A percentile compares a stretch with the other conserved stretches of the same genome.
Evolutionary conservation across 2,888 invertebrate genomes (phyloP).

Genomic region (Meta bourneti): DNA sequence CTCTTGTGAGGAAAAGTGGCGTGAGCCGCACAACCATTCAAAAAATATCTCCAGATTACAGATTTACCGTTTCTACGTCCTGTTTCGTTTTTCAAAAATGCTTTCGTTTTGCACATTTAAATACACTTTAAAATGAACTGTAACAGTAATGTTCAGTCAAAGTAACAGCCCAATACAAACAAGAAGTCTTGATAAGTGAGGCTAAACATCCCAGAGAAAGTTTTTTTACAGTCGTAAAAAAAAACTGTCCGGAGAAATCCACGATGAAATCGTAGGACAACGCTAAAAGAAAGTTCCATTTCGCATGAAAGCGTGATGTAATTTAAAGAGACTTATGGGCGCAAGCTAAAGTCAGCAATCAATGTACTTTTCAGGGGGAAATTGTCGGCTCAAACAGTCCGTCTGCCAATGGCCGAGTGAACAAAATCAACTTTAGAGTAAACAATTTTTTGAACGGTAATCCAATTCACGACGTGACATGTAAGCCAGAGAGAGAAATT

Average conservation of each 20-base stretch:
- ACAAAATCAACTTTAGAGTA: neutral
- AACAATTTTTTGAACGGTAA: neutral
- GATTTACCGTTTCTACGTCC: too few relatives aligned
- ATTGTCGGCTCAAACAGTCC: neutral
- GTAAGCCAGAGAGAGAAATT: neutral
- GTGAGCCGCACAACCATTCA: too few relatives aligned
- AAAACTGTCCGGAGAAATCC: neutral
- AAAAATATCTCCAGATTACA: too few relatives aligned
- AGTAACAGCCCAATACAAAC: too few relatives aligned
- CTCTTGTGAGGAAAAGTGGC: too few relatives aligned
- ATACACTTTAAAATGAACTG: too few relatives aligned
- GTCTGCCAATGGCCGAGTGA: neutral
- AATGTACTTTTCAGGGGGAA: neutral
- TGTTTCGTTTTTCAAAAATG: too few relatives aligned
- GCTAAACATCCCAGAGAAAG: too few relatives aligned
- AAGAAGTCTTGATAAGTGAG: too few relatives aligned
- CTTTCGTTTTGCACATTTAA: too few relatives aligned
- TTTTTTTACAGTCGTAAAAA: neutral
- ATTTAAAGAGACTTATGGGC: neutral
- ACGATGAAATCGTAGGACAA: neutral
- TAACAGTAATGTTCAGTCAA: too few relatives aligned
- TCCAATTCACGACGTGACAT: neutral
- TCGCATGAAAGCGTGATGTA: neutral
- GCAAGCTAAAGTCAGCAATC: neutral
- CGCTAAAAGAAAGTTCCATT: neutral